Base-by-base conservation (phyloP, 2,888 invertebrate genomes). In the Dryomyza anilis region DNA sequence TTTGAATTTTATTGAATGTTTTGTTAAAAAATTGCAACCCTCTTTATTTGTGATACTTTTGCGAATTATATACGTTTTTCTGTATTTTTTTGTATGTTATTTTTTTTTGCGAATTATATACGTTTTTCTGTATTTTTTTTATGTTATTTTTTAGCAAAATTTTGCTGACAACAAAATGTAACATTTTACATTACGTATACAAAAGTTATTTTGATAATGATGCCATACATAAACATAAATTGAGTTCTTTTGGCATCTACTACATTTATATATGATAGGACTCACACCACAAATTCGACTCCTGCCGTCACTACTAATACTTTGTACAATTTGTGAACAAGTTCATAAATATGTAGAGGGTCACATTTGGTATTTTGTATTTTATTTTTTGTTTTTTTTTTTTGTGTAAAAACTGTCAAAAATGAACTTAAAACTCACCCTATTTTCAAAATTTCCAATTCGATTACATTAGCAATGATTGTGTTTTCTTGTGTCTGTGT, bases 311-410 rank as follows among this genome's bases (percentile, higher is more conserved):
- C n/a, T n/a, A n/a, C n/a, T n/a, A n/a, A n/a, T n/a, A n/a, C n/a
- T n/a, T n/a, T n/a, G 52, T 29, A 30, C 61, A 27, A 61, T 43
- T 61, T 61, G 61, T 52, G 61, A 61, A 61, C 61, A 61, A 61
- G 43, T 53, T 53, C 43, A 61, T 61, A 61, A 61, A 61, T 61
- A 61, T 61, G 52, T 61, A 61, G 53, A 61, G 61, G 61, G 61
- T 61, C 53, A 39, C 33, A 61, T 61, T 52, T 52, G 39, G 14
- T 30, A 59, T 30, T 46, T 16, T 21, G 14, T 33, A 33, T 48
- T n/a, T n/a, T n/a, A n/a, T n/a, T n/a, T n/a, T n/a, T n/a, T n/a
- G n/a, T n/a, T n/a, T n/a, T 48, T 60, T 50, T 25, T 53, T 61
- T 61, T 53, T 53, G 52, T 61, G 61, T 53, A 53, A 61, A 61